Evolutionary conservation across 1,140 invertebrate genomes (phyloP).

Genomic region (Cherax quadricarinatus): DNA sequence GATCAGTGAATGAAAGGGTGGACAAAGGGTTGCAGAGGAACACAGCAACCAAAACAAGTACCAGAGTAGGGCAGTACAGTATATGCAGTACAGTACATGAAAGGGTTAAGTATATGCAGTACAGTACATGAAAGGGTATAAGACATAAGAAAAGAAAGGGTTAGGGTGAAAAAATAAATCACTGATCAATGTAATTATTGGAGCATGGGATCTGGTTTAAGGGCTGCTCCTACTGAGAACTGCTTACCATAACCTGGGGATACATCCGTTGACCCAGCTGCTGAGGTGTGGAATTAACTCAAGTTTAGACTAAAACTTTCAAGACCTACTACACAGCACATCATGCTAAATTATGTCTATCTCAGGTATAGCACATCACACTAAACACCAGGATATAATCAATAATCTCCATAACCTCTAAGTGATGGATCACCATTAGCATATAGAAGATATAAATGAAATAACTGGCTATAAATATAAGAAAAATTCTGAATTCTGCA

Average conservation of each 20-base stretch:
- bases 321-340: background rate
- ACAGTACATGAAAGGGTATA: background rate
- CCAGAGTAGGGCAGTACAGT: background rate
- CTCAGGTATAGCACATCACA: background rate
- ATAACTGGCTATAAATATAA: too few relatives aligned
- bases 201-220: slow-evolving; percentile 16
- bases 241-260: slow-evolving; percentile 67
- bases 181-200: background rate
- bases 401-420: background rate
- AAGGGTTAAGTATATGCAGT: too few relatives aligned
- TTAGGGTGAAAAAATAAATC: background rate
- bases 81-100: background rate
- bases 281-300: slow-evolving; percentile 51
- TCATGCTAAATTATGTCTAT: background rate
- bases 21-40: background rate
- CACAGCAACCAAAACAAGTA: background rate
- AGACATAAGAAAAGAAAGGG: background rate
- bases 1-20: background rate
- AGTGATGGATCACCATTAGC: too few relatives aligned
- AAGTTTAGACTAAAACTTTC: slow-evolving; percentile 33
- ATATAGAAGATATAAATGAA: too few relatives aligned
- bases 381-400: background rate
- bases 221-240: slow-evolving; percentile 33
- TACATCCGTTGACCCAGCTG: slow-evolving; percentile 55
- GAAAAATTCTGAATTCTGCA: too few relatives aligned